Base-by-base conservation (phyloP, 2,113 vertebrate genomes). In the Microtus montanus region DNA sequence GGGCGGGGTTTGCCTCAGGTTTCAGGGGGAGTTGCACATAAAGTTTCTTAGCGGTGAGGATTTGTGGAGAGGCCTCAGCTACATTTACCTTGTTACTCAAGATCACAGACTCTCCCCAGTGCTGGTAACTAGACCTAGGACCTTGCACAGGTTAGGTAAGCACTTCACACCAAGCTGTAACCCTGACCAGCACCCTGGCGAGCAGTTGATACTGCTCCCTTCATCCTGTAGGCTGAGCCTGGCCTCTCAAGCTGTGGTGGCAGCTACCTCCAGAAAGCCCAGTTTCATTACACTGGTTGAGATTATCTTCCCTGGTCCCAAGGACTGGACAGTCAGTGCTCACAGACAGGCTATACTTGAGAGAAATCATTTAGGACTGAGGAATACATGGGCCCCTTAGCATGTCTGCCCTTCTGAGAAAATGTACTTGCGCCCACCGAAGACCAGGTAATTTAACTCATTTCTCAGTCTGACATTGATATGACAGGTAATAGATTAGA, bases 1-100 rank as follows among this genome's bases (percentile, higher is more conserved):
- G 96, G 97, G 97, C 92, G 96, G 86, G 83, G 97, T 96, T 79
- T 96, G 96, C 97, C 87, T 97, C 91, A 38, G 63, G 95, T 97
- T 97, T 97, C 96, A 96, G 92, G 92, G 94, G 90, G 93, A 95
- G 96, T 85, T 96, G 75, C 44, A 92, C 68, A 91, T 91, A 86
- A 85, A 20, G 74, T 92, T 93, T 96, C 73, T 95, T 73, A 78
- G 41, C 7, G 26, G 14, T 66, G 71, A 13, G 35, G 64, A 47
- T 74, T 28, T 66, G 33, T 2, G 11, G 26, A 58, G 52, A 90
- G 58, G 84, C 64, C 74, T 78, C 61, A 66, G 49, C 35, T 75
- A 89, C 10, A 58, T 44, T 92, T 77, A n/a, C 20, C 70, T 95
- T 90, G 7, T 92, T 96, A 61, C 38, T 90, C 52, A 95, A 71